Evolutionary conservation across 2,888 invertebrate genomes (phyloP).

Genomic region (Agonum fuliginosum): DNA sequence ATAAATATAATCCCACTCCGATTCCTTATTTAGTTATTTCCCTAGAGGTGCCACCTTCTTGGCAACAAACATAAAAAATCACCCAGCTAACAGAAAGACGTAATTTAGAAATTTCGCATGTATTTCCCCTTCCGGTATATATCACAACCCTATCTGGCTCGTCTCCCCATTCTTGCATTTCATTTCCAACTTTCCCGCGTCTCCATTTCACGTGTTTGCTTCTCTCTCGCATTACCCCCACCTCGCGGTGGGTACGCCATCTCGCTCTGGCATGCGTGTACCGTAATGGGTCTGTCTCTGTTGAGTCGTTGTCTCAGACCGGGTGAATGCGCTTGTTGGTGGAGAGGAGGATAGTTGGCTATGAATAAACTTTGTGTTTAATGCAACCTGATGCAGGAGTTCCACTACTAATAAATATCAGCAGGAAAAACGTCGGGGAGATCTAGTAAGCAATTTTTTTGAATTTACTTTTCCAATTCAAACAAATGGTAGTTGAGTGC

Average conservation of each 20-base stretch:
- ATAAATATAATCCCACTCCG: no score
- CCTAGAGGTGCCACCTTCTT: no score
- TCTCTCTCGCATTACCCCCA: slow-evolving; percentile 10
- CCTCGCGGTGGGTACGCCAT: slow-evolving; percentile 1
- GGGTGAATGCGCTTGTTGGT: slow-evolving; percentile 15
- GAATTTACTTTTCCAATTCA: no score
- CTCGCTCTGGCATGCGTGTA: neutral
- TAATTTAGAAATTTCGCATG: slow-evolving; percentile 24
- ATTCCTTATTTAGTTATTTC: no score
- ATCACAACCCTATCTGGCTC: slow-evolving; percentile 24
- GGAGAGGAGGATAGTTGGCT: neutral
- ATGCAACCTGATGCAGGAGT: slow-evolving; percentile 5
- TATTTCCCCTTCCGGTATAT: slow-evolving; percentile 25
- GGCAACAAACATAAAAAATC: slow-evolving; percentile 17
- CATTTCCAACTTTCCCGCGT: slow-evolving; percentile 24
- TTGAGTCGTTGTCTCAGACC: slow-evolving; percentile 8
- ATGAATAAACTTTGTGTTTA: slow-evolving; percentile 31
- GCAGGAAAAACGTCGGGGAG: no score
- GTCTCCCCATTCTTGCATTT: slow-evolving; percentile 25
- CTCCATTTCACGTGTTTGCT: neutral
- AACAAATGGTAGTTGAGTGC: no score
- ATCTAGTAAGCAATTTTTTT: no score
- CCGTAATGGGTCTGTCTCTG: neutral
- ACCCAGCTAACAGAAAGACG: slow-evolving; percentile 1
- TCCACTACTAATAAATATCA: slow-evolving; percentile 26